Conservation (phyloP, 1,140 invertebrate species). For the Eupristina koningsbergeri region DNA sequence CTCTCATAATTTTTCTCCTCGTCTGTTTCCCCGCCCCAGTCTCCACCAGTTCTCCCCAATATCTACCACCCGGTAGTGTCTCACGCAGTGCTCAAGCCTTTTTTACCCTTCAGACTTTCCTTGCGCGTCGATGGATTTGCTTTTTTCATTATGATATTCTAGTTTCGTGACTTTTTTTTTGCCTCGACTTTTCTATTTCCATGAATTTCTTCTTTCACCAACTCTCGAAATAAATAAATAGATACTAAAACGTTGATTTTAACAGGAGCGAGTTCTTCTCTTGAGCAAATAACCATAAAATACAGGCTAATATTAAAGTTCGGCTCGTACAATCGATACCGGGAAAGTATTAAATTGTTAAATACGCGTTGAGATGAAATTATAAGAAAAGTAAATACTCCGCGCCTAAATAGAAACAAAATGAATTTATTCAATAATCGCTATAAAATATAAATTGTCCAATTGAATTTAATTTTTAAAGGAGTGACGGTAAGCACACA, state of each 20-base stretch:
- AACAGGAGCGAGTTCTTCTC: no score
- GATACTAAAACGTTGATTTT: background rate
- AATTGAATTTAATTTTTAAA: background rate
- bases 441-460: conserved; percentile 1
- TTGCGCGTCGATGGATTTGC: background rate
- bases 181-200: background rate
- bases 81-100: background rate
- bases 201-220: background rate
- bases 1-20: conserved; percentile 24
- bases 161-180: background rate
- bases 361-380: no score
- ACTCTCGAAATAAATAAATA: background rate
- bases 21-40: background rate
- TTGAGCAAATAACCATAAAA: background rate
- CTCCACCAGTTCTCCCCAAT: no score
- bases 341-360: no score
- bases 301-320: background rate
- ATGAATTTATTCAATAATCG: background rate
- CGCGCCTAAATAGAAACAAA: background rate
- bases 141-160: background rate
- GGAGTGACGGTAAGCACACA: background rate
- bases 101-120: background rate
- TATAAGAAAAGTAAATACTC: background rate
- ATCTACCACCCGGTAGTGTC: no score
- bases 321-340: background rate